These are phyloP conservation scores for Apodemus agrarius DNA, from an alignment of 2,797 vertebrate species.

Conservation along the genomic window DNA sequence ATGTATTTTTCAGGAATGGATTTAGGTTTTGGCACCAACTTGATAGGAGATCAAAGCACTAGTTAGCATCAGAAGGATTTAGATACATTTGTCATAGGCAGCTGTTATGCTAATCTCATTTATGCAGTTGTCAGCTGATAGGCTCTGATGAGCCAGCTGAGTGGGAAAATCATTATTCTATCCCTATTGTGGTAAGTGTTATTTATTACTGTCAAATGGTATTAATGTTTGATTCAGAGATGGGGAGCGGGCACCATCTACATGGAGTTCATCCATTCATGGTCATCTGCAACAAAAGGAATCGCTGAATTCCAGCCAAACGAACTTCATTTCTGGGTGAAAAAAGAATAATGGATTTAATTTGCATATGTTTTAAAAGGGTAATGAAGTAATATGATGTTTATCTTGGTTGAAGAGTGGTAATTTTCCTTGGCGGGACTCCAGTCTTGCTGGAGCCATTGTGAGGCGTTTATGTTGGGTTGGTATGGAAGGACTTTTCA, in stretches of 20 bases:
- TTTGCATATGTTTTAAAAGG: conserved; percentile 99
- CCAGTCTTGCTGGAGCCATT: conserved; percentile 92
- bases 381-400: conserved; percentile 99
- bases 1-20: conserved; percentile 86
- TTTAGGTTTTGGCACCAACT: conserved; percentile 87
- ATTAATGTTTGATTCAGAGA: conserved; percentile 98
- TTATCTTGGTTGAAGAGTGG: conserved; percentile 98
- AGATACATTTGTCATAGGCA: conserved; percentile 96
- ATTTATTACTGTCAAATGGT: conserved; percentile 98
- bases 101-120: conserved; percentile 96
- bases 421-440: conserved; percentile 94
- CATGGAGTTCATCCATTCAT: conserved; percentile 90
- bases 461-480: conserved; percentile 91
- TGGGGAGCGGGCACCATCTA: conserved; percentile 91
- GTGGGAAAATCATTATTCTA: conserved; percentile 97
- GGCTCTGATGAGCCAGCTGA: conserved; percentile 93
- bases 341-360: conserved; percentile 95
- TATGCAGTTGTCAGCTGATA: conserved; percentile 95
- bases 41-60: conserved; percentile 91
- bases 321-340: conserved; percentile 93
- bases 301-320: conserved; percentile 92
- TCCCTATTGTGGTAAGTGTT: conserved; percentile 98
- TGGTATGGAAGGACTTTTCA: conserved; percentile 88
- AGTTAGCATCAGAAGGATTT: conserved; percentile 91
- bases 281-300: conserved; percentile 93